Percentiles rank a stretch among this genome's conserved stretches.
phyloP scores from a whole-genome alignment of 2,888 invertebrate species.

The Nemurella pictetii region DNA sequence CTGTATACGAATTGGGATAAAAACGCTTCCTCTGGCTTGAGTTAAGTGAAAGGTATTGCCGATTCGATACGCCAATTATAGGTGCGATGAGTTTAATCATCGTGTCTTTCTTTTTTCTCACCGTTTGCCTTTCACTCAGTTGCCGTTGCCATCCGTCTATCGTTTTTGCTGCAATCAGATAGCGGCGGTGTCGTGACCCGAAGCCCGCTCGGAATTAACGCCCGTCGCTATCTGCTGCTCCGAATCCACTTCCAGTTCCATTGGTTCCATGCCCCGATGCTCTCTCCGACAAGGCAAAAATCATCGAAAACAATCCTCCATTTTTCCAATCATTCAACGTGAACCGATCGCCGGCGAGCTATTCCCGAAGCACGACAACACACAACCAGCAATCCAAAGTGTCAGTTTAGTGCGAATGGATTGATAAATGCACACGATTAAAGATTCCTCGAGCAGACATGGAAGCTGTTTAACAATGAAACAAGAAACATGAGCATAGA shows the following conservation, averaged over 20 bases:
- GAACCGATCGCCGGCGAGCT: not conserved
- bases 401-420: constrained; percentile 22
- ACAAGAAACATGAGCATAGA: not conserved
- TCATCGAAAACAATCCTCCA: not conserved
- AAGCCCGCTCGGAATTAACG: not conserved
- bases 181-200: not conserved
- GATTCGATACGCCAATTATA: constrained; percentile 14
- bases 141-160: not conserved
- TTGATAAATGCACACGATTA: constrained; percentile 24
- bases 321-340: not conserved
- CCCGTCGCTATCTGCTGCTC: not conserved
- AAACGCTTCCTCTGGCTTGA: constrained; percentile 10
- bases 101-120: not conserved
- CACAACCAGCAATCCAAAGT: not conserved
- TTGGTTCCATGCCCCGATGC: not conserved
- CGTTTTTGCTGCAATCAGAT: not conserved
- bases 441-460: not conserved
- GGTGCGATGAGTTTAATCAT: constrained; percentile 16
- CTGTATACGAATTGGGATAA: not conserved
- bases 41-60: constrained; percentile 26
- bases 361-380: constrained; percentile 11
- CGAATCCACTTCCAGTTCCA: not conserved
- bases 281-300: not conserved
- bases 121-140: constrained; percentile 1
- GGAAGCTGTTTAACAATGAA: constrained; percentile 3